These are phyloP conservation scores for Drosophila macrospina DNA, from an alignment of 2,888 invertebrate genomes.

Conservation along the genomic window DNA sequence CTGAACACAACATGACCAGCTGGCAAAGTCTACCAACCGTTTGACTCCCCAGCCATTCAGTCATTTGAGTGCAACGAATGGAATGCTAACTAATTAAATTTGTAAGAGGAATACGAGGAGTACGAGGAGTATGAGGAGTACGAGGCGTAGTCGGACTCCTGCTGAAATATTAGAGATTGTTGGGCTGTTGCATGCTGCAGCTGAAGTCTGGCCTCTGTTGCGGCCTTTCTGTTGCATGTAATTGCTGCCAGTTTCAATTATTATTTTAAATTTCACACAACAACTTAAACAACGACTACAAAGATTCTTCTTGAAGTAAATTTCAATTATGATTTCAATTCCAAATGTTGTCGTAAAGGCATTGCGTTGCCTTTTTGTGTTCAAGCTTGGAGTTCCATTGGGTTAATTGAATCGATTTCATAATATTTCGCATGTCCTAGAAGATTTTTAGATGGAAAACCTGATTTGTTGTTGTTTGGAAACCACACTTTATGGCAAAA, in stretches of 20 bases:
- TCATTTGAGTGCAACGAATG: slow-evolving; percentile 45
- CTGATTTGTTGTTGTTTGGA: no score
- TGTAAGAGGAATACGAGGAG: slow-evolving; percentile 23
- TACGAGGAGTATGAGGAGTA: no score
- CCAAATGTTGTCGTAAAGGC: not conserved
- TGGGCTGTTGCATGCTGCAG: slow-evolving; percentile 11
- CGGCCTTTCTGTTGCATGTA: slow-evolving; percentile 40
- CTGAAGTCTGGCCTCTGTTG: slow-evolving; percentile 13
- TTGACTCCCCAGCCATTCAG: slow-evolving; percentile 18
- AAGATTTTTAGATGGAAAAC: no score
- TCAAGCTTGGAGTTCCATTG: not conserved
- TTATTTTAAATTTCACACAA: slow-evolving; percentile 19
- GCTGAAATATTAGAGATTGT: slow-evolving; percentile 33
- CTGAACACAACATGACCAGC: slow-evolving; percentile 38
- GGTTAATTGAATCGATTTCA: not conserved
- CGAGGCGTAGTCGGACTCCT: slow-evolving; percentile 2
- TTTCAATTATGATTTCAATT: slow-evolving; percentile 10
- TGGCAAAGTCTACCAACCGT: slow-evolving; percentile 20
- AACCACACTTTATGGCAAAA: no score
- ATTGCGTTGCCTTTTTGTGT: slow-evolving; percentile 1
- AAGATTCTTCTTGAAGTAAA: not conserved
- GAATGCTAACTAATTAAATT: slow-evolving; percentile 54
- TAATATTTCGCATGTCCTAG: no score
- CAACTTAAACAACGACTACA: slow-evolving; percentile 14
- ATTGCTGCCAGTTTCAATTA: slow-evolving; percentile 36